Base-by-base conservation (phyloP, 2,888 invertebrate genomes). In the Heliconius charithonia region DNA sequence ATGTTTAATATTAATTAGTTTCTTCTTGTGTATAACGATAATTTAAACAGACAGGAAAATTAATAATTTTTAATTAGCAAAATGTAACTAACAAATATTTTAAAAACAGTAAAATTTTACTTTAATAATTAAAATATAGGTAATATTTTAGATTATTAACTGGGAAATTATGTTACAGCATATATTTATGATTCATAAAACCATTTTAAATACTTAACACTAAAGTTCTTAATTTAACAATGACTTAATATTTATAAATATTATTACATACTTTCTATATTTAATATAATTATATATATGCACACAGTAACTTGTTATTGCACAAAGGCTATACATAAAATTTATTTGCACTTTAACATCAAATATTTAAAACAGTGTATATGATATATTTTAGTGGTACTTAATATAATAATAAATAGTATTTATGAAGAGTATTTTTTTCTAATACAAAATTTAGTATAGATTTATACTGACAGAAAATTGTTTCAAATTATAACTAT, bases 251-350 rank as follows among this genome's bases (percentile, higher is more conserved):
- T 73, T 62, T 72, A 51, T 51, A 22, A 59, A 37, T 62, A 62
- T 59, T 62, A 59, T 45, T 41, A 63, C 27, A 41, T 62, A 22
- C 9, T 63, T 41, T 63, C 63, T 63, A 63, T 41, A 27, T 37
- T 63, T 73, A 59, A 7, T 32, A 59, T 32, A 72, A 59, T 19
- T n/a, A 59, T 16, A 72, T 59, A 59, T 72, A 72, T 25, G 72
- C 72, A 72, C 45, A 70, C 32, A 72, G 72, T 72, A 37, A 59
- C 37, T 59, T 59, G 56, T 32, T 83, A 84, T 84, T 84, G 84
- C 84, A 84, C 83, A 80, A 79, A 75, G 79, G 75, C 73, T 59
- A 71, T 74, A 56, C 62, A 67, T 76, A 74, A 67, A 69, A 69
- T 71, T 59, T 76, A 76, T 78, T 80, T 80, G 78, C 78, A 80